Percentiles rank a stretch among this genome's conserved stretches.
Conservation (phyloP, 2,113 vertebrate genomes). For the Hemiprocne comata region DNA sequence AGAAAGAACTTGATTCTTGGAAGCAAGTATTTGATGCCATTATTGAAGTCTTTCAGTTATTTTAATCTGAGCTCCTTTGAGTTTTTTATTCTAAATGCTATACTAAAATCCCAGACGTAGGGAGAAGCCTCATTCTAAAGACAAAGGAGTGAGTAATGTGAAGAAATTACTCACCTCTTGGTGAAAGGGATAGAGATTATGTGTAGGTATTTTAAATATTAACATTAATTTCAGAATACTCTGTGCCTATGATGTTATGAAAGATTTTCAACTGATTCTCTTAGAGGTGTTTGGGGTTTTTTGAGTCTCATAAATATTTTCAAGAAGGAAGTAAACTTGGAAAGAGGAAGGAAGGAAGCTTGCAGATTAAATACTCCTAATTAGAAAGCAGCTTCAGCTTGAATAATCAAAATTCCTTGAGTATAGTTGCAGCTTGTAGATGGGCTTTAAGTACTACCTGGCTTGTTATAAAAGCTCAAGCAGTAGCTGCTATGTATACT, state of each 20-base stretch:
- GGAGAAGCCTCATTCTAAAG: background rate
- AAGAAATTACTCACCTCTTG: background rate
- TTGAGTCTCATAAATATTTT: background rate
- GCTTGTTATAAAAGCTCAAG: background rate
- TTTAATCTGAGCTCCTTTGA: background rate
- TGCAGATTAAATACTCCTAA: background rate
- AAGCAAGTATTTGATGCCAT: background rate
- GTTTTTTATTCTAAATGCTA: background rate
- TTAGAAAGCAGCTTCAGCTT: background rate
- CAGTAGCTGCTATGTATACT: background rate
- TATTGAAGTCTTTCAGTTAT: background rate
- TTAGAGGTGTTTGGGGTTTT: background rate
- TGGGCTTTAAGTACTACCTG: background rate
- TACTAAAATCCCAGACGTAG: background rate
- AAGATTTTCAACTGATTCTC: background rate
- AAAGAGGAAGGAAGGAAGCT: background rate
- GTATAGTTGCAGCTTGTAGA: background rate
- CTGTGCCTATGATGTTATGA: background rate
- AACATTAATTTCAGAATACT: background rate
- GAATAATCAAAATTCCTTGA: constrained; percentile 1
- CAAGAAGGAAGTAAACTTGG: background rate
- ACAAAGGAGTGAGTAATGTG: background rate
- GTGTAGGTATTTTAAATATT: background rate
- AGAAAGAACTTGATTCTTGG: background rate
- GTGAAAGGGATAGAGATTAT: background rate